Evolutionary conservation across 2,113 vertebrate genomes (phyloP).

Genomic region (Diglossa brunneiventris): DNA sequence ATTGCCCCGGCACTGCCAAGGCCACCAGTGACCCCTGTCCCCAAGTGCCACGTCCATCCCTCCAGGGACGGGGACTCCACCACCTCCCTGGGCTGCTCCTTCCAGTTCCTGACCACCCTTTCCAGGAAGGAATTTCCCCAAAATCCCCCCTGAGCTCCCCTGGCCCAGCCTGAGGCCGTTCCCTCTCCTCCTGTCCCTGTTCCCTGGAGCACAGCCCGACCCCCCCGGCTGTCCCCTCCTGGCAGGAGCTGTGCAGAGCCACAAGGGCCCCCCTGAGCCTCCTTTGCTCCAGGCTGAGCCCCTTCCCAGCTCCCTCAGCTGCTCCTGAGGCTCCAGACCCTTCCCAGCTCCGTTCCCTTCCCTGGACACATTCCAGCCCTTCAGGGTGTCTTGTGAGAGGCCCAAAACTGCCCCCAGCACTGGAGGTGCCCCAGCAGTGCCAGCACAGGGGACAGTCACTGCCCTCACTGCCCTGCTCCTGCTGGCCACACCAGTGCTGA

Average conservation of each 20-base stretch:
- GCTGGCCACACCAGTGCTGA: not conserved
- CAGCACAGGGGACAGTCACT: not conserved
- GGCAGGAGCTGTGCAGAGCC: not conserved
- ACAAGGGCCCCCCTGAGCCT: not conserved
- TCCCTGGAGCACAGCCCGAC: not conserved
- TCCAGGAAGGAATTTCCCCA: not conserved
- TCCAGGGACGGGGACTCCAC: not conserved
- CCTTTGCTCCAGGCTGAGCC: not conserved
- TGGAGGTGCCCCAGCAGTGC: not conserved
- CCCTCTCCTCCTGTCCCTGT: not conserved
- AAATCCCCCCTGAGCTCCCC: fast-evolving
- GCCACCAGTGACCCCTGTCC: not conserved
- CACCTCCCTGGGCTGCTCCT: not conserved
- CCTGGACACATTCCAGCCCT: fast-evolving
- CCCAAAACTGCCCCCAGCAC: fast-evolving
- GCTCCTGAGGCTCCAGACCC: not conserved
- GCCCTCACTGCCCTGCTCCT: not conserved
- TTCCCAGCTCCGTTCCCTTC: fast-evolving
- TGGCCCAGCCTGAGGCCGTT: not conserved
- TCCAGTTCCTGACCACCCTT: not conserved
- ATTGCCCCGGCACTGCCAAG: not conserved
- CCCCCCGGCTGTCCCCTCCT: not conserved
- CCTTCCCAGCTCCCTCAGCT: not conserved
- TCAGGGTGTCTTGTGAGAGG: not conserved
- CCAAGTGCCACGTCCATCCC: not conserved